These are phyloP conservation scores for Mirounga angustirostris DNA, from an alignment of 2,113 vertebrate species.

Conservation along the genomic window DNA sequence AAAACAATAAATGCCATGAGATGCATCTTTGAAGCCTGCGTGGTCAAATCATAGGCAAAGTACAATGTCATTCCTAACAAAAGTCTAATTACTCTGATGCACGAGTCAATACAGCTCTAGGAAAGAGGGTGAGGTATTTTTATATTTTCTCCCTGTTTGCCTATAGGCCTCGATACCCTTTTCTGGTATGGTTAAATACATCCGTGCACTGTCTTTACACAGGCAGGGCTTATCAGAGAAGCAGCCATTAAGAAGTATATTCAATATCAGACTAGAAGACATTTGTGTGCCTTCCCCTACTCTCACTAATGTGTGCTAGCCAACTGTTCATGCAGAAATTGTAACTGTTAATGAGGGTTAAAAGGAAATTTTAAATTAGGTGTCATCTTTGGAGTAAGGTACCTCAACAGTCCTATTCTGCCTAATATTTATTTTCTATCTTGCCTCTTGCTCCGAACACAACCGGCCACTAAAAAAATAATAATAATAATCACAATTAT, in stretches of 20 bases:
- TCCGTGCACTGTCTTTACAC: conserved; percentile 42
- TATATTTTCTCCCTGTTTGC: conserved; percentile 15
- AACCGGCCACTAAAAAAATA: background rate
- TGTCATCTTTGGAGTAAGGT: conserved; percentile 85
- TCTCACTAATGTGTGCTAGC: conserved; percentile 84
- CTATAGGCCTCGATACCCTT: background rate
- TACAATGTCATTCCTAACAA: background rate
- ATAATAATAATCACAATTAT: conserved; percentile 36
- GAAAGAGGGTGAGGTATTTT: background rate
- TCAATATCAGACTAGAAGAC: conserved; percentile 72
- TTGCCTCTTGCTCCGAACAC: conserved; percentile 64
- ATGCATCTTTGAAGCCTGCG: background rate
- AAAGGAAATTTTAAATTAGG: conserved; percentile 88
- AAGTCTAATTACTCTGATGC: background rate
- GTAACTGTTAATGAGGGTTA: conserved; percentile 89
- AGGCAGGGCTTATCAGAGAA: conserved; percentile 71
- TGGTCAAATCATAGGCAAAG: conserved; percentile 21
- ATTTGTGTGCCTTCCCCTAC: conserved; percentile 79
- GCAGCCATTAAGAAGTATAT: conserved; percentile 75
- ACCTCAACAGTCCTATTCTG: conserved; percentile 77
- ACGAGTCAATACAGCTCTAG: background rate
- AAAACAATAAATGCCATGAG: background rate
- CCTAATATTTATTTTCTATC: conserved; percentile 78
- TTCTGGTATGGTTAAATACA: conserved; percentile 27
- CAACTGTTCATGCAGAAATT: conserved; percentile 89